Evolutionary conservation across 2,797 vertebrate genomes (phyloP).

Genomic region (Coendou prehensilis): DNA sequence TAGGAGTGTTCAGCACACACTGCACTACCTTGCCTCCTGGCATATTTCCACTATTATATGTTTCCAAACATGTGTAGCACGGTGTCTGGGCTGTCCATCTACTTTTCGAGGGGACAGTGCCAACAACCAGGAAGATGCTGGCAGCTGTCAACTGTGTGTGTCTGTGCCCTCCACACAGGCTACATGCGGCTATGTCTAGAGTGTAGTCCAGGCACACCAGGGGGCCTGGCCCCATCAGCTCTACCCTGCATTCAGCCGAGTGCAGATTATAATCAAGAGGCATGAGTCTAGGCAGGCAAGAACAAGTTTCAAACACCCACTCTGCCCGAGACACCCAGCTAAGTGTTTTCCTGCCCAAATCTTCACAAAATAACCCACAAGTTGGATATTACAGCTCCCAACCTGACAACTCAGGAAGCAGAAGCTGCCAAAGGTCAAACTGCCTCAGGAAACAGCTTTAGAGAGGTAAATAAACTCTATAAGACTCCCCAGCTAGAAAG

Average conservation of each 20-base stretch:
- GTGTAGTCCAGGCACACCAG: neutral
- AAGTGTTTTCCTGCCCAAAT: constrained; percentile 31
- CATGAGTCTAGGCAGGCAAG: neutral
- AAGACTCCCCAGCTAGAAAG: neutral
- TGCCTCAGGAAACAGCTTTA: neutral
- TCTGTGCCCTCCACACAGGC: neutral
- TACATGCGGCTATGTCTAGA: neutral
- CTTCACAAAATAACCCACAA: neutral
- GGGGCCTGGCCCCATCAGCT: neutral
- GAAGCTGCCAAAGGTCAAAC: neutral
- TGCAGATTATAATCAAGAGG: neutral
- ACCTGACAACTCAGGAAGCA: constrained; percentile 18
- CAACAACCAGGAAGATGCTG: neutral
- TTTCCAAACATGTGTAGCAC: neutral
- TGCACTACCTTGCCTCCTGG: neutral
- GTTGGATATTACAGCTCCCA: neutral
- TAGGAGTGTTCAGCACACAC: neutral
- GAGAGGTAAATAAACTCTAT: neutral
- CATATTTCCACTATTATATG: neutral
- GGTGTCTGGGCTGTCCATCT: constrained; percentile 6
- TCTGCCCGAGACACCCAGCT: neutral
- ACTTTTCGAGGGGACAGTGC: neutral
- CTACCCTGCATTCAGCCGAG: neutral
- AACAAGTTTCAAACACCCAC: constrained; percentile 51
- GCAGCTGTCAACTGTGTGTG: accelerated